A percentile compares a stretch with the other conserved stretches of the same genome.
These are phyloP conservation scores for Brachyptera risi DNA, from an alignment of 2,888 invertebrate species.

Conservation along the genomic window DNA sequence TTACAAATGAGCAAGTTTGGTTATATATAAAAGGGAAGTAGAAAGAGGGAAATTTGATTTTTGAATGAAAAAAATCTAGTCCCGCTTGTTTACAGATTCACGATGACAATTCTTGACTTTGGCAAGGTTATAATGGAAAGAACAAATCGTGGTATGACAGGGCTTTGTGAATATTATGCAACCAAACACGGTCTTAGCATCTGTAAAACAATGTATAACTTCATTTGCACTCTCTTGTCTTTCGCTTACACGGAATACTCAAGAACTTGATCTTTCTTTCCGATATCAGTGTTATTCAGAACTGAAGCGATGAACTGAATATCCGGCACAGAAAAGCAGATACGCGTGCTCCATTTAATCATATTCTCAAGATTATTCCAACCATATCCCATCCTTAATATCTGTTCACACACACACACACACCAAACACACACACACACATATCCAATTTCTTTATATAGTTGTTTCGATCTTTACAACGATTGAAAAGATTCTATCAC, in stretches of 20 bases:
- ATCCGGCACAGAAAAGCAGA: no score
- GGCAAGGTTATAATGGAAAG: neutral
- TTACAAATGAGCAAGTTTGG: neutral
- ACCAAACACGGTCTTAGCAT: neutral
- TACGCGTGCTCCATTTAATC: no score
- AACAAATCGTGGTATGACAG: neutral
- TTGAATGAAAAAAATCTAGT: neutral
- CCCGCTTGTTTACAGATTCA: neutral
- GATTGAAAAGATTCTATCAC: no score
- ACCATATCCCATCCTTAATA: no score
- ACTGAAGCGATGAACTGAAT: no score
- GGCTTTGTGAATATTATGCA: neutral
- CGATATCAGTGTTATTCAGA: neutral
- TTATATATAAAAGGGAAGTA: no score
- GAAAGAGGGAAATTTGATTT: no score
- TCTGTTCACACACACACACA: no score
- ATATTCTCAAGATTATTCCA: no score
- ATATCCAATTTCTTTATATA: no score
- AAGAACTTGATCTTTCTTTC: neutral
- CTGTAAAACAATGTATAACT: neutral
- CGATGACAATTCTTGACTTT: neutral
- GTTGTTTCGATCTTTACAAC: no score
- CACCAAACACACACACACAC: no score
- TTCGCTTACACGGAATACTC: neutral
- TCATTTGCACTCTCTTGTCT: conserved; percentile 3